These are phyloP conservation scores for Picus viridis DNA, from an alignment of 2,797 vertebrate genomes.

Conservation along the genomic window DNA sequence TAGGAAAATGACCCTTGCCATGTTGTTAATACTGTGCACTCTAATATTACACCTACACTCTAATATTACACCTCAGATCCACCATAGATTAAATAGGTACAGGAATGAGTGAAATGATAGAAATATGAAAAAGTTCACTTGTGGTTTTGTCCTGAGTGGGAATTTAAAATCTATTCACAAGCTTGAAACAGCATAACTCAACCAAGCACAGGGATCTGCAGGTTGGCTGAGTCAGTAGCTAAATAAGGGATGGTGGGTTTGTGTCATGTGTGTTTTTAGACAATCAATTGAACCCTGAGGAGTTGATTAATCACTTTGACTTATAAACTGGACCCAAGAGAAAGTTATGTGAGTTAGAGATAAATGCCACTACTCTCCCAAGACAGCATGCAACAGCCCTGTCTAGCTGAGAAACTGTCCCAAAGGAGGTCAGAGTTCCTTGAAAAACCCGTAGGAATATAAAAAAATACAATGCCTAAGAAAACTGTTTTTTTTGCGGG, in stretches of 20 bases:
- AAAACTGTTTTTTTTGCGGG: neutral
- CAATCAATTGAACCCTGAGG: neutral
- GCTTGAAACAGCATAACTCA: neutral
- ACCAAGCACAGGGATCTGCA: neutral
- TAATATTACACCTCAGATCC: neutral
- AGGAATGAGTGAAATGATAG: neutral
- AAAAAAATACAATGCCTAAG: slow-evolving; percentile 3
- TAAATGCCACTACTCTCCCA: neutral
- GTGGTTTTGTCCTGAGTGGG: neutral
- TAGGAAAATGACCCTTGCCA: neutral
- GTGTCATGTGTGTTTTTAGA: neutral
- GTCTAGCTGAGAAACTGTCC: slow-evolving; percentile 1
- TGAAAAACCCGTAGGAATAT: neutral
- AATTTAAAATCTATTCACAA: neutral
- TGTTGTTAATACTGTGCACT: neutral
- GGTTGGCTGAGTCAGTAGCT: neutral
- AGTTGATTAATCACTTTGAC: slow-evolving; percentile 31
- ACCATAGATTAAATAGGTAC: neutral
- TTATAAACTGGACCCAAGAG: neutral
- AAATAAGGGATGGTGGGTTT: neutral
- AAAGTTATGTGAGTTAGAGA: neutral
- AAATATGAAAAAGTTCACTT: neutral
- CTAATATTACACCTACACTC: neutral
- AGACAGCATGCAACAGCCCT: neutral
- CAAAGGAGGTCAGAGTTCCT: slow-evolving; percentile 8